Percentiles rank a stretch among this genome's conserved stretches.
These are phyloP conservation scores for Leptoteleia sp. DNA, from an alignment of 1,140 invertebrate species.

Conservation along the genomic window DNA sequence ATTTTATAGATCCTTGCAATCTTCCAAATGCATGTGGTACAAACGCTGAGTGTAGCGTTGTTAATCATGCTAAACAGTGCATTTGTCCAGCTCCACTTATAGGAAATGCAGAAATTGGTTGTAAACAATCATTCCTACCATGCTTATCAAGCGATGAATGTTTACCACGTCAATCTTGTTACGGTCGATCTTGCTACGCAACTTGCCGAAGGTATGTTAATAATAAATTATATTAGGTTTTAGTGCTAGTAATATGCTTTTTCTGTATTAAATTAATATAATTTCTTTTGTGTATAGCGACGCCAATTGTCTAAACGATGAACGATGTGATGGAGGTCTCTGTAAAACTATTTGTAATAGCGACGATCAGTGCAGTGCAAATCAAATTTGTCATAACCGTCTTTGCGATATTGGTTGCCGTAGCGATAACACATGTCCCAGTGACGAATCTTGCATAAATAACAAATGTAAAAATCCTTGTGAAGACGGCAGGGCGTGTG, in stretches of 20 bases:
- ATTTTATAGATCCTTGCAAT: constrained; percentile 84
- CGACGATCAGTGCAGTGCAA: constrained; percentile 88
- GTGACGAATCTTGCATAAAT: constrained; percentile 88
- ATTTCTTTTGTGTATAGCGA: constrained; percentile 84
- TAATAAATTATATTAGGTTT: neutral
- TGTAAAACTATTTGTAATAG: constrained; percentile 92
- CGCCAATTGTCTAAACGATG: constrained; percentile 89
- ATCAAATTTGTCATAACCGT: constrained; percentile 92
- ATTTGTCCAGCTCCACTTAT: constrained; percentile 86
- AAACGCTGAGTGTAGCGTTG: constrained; percentile 87
- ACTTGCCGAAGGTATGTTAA: constrained; percentile 85
- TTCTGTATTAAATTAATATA: neutral
- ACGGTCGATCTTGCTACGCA: constrained; percentile 87
- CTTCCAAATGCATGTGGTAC: constrained; percentile 91
- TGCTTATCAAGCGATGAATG: constrained; percentile 87
- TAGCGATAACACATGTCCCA: constrained; percentile 89
- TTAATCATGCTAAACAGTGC: constrained; percentile 88
- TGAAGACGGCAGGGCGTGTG: constrained; percentile 85
- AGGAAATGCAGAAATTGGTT: constrained; percentile 88
- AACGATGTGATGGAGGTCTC: constrained; percentile 89
- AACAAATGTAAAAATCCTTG: constrained; percentile 93
- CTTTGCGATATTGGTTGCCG: constrained; percentile 92
- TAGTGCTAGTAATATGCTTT: too few species aligned
- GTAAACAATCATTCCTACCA: constrained; percentile 84
- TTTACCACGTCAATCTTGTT: constrained; percentile 85